phyloP scores from a whole-genome alignment of 2,797 vertebrate genomes.

The Cacajao melanocephalus region DNA sequence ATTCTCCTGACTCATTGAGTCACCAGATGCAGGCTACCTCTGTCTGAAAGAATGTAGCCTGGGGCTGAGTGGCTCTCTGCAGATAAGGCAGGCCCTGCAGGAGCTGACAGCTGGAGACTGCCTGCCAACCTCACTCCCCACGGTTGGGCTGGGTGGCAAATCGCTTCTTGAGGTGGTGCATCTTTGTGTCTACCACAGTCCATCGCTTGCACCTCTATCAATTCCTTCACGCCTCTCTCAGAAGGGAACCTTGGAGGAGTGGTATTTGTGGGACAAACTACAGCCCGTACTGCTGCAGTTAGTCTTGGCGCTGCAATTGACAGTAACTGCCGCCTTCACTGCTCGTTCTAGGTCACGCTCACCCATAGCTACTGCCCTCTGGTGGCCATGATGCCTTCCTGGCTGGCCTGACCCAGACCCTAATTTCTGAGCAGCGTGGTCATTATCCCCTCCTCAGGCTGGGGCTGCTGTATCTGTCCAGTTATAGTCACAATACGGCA shows the following conservation, averaged over 20 bases:
- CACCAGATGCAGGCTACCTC: neutral
- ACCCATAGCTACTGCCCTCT: constrained; percentile 40
- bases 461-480: neutral
- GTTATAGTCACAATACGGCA: neutral
- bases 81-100: neutral
- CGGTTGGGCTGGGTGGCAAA: neutral
- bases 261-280: neutral
- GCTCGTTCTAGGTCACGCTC: neutral
- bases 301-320: neutral
- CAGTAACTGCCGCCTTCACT: neutral
- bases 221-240: neutral
- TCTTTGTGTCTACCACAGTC: neutral
- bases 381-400: constrained; percentile 29
- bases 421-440: neutral
- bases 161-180: neutral
- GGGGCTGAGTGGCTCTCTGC: neutral
- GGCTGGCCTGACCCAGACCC: neutral
- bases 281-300: neutral
- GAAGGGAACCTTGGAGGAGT: neutral
- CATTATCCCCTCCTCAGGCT: neutral
- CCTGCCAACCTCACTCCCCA: neutral
- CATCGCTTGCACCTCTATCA: neutral
- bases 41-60: neutral
- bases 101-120: neutral
- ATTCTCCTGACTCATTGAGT: neutral